Evolutionary conservation across 2,113 vertebrate genomes (phyloP), one percentile per base, ranked within the genome.

Genomic region (Ceuthmochares aereus): DNA sequence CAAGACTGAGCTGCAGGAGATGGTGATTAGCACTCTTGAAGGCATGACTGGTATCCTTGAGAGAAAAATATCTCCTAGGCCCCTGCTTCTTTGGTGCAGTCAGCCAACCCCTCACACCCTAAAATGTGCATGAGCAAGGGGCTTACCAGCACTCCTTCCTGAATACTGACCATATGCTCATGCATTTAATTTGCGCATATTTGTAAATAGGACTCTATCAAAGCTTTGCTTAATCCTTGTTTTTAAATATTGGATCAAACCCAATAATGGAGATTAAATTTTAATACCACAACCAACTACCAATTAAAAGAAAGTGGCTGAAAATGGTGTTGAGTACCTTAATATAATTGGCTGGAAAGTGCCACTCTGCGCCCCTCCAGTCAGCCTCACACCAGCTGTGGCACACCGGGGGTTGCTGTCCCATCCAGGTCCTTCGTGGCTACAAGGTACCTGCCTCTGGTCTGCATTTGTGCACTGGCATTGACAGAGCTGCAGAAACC

Each of bases 221-320:
- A 87, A 74, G 51, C 29, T 85, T 23, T 13, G 5, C n/a, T 96
- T 89, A 83, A 79, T 79, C 63, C 26, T 55, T 10, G 64, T 87
- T 80, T 73, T 91, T 80, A 90, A 64, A 90, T 29, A 93, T 17
- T 66, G 56, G 67, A 89, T 87, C 70, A 95, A 91, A 95, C 85
- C 4, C 22, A 89, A 30, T 67, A 72, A 81, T 9, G n/a, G 8
- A 82, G 82, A 85, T 51, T 63, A 69, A 80, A 79, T 27, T 32
- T 32, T 69, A 89, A 55, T 32, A 69, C 27, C 29, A 59, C 56
- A 82, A 40, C 56, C 51, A 64, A 69, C 32, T 75, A 54, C 8
- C 55, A 68, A 77, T 68, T 58, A 77, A 83, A 55, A 52, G n/a
- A 49, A 86, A 93, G 29, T 14, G 17, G 42, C 43, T 82, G 76